These are phyloP conservation scores for Lampris megalopsis DNA, from an alignment of 2,113 vertebrate species.

Conservation along the genomic window DNA sequence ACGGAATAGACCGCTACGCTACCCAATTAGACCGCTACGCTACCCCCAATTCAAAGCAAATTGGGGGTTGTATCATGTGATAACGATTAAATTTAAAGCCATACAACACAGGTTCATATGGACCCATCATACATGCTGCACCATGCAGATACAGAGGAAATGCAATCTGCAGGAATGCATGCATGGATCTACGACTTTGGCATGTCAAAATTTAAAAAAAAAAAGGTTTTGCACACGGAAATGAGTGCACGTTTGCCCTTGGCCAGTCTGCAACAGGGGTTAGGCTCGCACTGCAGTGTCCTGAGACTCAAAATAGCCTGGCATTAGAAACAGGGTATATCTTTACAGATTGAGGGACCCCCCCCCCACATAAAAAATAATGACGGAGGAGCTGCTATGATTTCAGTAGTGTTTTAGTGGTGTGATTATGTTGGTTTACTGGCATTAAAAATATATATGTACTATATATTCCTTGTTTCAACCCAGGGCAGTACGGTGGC, in stretches of 20 bases:
- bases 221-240: neutral
- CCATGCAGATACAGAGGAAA: neutral
- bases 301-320: constrained; percentile 4
- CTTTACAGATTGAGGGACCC: neutral
- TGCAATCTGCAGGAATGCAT: too few relatives aligned
- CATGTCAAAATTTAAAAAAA: neutral
- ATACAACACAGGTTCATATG: neutral
- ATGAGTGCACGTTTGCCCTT: neutral
- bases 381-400: neutral
- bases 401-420: neutral
- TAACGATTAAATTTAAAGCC: too few relatives aligned
- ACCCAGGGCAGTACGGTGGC: too few relatives aligned
- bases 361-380: constrained; percentile 15
- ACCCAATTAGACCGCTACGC: too few relatives aligned
- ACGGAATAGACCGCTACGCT: too few relatives aligned
- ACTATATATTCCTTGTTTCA: too few relatives aligned
- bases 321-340: constrained; percentile 2
- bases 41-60: too few relatives aligned
- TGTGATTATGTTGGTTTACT: neutral
- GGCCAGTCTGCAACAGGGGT: neutral
- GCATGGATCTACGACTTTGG: too few relatives aligned
- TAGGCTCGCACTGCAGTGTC: neutral
- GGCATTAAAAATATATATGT: neutral
- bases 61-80: too few relatives aligned
- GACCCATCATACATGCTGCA: neutral